These are phyloP conservation scores for Epinephelus awoara DNA, from an alignment of 2,797 vertebrate genomes.

Conservation along the genomic window DNA sequence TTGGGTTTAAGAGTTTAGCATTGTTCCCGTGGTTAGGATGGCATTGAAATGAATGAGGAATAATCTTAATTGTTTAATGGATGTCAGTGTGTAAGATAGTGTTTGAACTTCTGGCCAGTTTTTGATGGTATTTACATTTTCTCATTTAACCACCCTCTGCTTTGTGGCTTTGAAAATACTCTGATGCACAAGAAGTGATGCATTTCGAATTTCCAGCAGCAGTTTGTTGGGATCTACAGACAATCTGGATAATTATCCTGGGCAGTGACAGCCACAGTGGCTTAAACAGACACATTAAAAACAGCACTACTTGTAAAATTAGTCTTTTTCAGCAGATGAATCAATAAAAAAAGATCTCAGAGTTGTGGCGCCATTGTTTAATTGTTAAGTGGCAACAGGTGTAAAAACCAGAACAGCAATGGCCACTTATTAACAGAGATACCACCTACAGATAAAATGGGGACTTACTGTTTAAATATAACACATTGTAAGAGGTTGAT, in stretches of 20 bases:
- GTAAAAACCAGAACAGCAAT: not conserved
- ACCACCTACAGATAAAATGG: not conserved
- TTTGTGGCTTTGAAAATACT: not conserved
- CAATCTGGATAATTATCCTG: not conserved
- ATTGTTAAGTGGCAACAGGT: not conserved
- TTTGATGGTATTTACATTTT: not conserved
- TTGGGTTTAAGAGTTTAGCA: not conserved
- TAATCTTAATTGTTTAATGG: not conserved
- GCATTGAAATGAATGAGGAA: not conserved
- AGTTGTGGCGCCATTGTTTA: not conserved
- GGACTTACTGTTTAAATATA: not conserved
- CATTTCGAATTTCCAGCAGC: not conserved
- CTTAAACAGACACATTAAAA: not conserved
- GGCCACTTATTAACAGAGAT: not conserved
- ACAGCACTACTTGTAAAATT: not conserved
- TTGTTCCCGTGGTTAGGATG: not conserved
- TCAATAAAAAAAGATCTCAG: conserved; percentile 7
- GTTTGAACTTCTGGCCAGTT: not conserved
- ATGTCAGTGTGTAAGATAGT: not conserved
- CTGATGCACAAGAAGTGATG: not conserved
- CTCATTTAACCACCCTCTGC: not conserved
- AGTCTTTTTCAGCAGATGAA: not conserved
- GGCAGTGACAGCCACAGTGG: not conserved
- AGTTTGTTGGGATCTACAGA: not conserved
- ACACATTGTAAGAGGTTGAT: not conserved